Percentiles rank a stretch among this genome's conserved stretches.
These are phyloP conservation scores for Sebastes cheni DNA, from an alignment of 2,797 vertebrate genomes.

Conservation along the genomic window DNA sequence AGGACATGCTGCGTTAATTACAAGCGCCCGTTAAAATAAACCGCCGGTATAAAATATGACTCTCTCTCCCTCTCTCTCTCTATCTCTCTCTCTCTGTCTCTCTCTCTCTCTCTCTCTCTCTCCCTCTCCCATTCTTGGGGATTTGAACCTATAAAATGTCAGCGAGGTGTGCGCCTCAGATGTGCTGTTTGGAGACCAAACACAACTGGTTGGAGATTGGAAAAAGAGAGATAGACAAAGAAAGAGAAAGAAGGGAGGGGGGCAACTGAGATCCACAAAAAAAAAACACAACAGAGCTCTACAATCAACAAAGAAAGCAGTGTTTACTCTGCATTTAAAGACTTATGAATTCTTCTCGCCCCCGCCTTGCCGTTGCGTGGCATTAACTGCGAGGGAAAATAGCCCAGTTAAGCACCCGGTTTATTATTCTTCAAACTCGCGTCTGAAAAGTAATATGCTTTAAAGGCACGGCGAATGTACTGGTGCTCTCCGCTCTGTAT, in stretches of 20 bases:
- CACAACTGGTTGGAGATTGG: conserved; percentile 52
- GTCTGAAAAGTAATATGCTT: conserved; percentile 83
- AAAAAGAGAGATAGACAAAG: conserved; percentile 47
- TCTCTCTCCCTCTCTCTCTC: conserved; percentile 38
- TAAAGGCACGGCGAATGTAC: conserved; percentile 73
- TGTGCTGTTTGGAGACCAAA: conserved; percentile 85
- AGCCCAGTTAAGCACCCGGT: conserved; percentile 78
- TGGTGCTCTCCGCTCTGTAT: conserved; percentile 42
- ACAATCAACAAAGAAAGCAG: conserved; percentile 83
- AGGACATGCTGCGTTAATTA: conserved; percentile 98
- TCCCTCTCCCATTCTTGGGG: conserved; percentile 64
- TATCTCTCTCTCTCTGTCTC: conserved; percentile 27
- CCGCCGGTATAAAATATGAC: conserved; percentile 89
- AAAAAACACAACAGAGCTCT: conserved; percentile 71
- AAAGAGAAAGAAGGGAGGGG: conserved; percentile 58
- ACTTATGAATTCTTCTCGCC: conserved; percentile 80
- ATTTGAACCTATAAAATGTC: conserved; percentile 93
- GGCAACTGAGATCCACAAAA: conserved; percentile 26
- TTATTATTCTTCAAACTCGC: conserved; percentile 86
- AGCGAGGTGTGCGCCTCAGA: conserved; percentile 90
- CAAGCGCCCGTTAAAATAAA: conserved; percentile 97
- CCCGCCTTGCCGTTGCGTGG: conserved; percentile 70
- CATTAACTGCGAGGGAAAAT: conserved; percentile 78
- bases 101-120: too few species aligned
- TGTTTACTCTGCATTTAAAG: conserved; percentile 87